These are phyloP conservation scores for Palythoa grandiflora DNA, from an alignment of 92 coral and sea anemone species.

Conservation along the genomic window DNA sequence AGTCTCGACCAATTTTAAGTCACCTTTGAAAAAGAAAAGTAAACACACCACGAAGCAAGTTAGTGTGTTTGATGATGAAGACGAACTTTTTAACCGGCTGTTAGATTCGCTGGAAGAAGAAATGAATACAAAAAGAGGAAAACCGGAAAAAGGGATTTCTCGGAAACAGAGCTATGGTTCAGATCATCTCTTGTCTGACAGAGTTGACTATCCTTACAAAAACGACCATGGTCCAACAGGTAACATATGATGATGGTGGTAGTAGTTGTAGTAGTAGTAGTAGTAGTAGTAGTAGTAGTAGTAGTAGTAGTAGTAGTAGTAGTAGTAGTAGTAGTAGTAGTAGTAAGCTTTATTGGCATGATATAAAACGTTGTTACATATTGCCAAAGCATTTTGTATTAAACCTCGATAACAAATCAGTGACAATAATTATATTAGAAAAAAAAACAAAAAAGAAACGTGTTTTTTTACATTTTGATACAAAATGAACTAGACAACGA, in stretches of 20 bases:
- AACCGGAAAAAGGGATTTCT: background rate
- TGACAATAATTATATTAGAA: no score
- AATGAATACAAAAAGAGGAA: background rate
- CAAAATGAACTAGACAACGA: no score
- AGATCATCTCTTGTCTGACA: slow-evolving; percentile 61
- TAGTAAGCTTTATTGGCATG: no score
- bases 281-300: background rate
- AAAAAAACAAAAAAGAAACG: no score
- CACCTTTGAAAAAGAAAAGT: slow-evolving; percentile 23
- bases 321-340: background rate
- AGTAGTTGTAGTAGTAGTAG: background rate
- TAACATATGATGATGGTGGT: background rate
- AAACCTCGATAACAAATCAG: no score
- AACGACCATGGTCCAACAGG: slow-evolving; percentile 21
- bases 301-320: background rate
- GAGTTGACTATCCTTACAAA: slow-evolving; percentile 49
- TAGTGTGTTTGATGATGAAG: slow-evolving; percentile 43
- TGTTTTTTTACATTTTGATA: no score
- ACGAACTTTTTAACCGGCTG: slow-evolving; percentile 55
- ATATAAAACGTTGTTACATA: no score
- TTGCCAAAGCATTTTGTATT: no score
- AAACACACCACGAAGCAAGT: slow-evolving; percentile 22
- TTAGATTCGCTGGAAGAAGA: slow-evolving; percentile 50
- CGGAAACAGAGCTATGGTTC: slow-evolving; percentile 37
- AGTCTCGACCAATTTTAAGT: slow-evolving; percentile 14